Conservation (phyloP, 2,113 vertebrate species). For the Rhegmatorhina hoffmannsi region DNA sequence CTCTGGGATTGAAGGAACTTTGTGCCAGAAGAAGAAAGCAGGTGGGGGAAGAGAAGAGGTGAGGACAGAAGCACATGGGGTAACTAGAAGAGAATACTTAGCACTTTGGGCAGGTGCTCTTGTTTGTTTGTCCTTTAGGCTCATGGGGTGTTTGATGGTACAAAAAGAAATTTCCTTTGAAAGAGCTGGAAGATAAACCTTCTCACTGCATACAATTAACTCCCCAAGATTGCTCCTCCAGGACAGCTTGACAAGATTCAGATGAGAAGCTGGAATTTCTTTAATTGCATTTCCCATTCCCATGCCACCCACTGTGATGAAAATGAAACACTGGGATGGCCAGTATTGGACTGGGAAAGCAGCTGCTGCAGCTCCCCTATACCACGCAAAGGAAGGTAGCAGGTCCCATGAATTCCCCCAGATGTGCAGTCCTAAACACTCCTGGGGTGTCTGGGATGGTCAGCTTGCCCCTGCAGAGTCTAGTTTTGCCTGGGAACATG, state of each 20-base stretch:
- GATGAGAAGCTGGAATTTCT: neutral
- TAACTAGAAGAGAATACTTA: neutral
- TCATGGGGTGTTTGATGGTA: neutral
- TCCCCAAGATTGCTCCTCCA: neutral
- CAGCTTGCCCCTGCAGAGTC: neutral
- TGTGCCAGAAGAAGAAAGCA: neutral
- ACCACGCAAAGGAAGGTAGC: neutral
- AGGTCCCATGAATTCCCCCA: neutral
- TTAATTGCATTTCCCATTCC: neutral
- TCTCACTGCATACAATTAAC: neutral
- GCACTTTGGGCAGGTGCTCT: neutral
- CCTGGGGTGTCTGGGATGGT: neutral
- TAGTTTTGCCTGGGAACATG: neutral
- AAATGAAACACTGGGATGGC: neutral
- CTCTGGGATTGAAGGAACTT: neutral
- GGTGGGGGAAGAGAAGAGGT: neutral
- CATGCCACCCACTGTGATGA: neutral
- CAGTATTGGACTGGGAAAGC: neutral
- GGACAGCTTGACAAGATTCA: neutral
- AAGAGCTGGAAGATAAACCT: neutral
- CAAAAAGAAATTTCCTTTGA: neutral
- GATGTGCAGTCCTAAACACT: neutral
- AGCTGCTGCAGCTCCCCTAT: neutral
- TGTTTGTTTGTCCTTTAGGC: neutral
- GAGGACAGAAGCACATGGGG: neutral